Conservation (phyloP, 2,113 vertebrate genomes). For the Galbula dea region DNA sequence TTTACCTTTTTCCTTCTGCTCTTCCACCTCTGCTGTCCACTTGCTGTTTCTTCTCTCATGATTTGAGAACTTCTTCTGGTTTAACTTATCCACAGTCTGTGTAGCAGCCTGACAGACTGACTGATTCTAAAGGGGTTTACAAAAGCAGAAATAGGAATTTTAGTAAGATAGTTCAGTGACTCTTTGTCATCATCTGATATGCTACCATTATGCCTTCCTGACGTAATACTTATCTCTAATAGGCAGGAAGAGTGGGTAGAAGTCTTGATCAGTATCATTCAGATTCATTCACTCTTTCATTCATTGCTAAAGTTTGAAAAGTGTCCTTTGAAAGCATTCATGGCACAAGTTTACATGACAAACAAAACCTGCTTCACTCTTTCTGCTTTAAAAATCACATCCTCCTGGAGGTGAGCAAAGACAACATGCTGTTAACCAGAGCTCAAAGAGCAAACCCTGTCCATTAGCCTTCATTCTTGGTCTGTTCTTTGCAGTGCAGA, state of each 20-base stretch:
- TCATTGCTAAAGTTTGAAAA: not conserved
- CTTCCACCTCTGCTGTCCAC: constrained; percentile 70
- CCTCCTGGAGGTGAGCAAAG: not conserved
- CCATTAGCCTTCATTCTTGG: not conserved
- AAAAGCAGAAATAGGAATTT: constrained; percentile 18
- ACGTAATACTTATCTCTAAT: not conserved
- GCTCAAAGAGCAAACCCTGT: not conserved
- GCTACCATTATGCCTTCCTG: not conserved
- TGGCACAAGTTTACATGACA: not conserved
- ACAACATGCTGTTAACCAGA: not conserved
- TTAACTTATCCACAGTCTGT: constrained; percentile 60
- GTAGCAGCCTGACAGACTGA: constrained; percentile 64
- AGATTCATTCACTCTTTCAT: not conserved
- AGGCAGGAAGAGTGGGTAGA: not conserved
- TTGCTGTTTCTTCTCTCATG: constrained; percentile 70
- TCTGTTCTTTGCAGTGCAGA: not conserved
- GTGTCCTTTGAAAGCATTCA: not conserved
- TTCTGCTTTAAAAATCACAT: not conserved
- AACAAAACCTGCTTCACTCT: not conserved
- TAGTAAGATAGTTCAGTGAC: not conserved
- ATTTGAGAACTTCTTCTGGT: constrained; percentile 64
- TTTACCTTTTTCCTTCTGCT: constrained; percentile 76
- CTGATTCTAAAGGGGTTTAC: constrained; percentile 64
- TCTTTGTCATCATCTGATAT: not conserved
- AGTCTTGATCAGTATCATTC: not conserved